Conservation (phyloP, 2,888 invertebrate species). For the Zootermopsis nevadensis region DNA sequence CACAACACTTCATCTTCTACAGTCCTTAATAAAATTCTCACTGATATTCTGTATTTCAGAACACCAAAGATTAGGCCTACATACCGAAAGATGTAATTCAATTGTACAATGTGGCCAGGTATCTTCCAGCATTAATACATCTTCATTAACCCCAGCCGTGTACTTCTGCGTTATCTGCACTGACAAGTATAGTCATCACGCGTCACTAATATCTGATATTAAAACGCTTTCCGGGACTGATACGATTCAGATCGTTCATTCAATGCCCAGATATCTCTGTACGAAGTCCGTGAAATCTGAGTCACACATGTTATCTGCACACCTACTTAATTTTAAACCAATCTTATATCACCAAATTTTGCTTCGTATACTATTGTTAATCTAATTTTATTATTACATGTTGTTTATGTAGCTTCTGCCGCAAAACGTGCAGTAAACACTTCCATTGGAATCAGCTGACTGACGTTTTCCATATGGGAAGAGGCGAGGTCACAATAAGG, state of each 20-base stretch:
- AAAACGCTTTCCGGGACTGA: too few species aligned
- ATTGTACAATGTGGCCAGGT: not conserved
- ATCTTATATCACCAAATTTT: not conserved
- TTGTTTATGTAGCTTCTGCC: not conserved
- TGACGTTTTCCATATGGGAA: not conserved
- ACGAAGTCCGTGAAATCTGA: not conserved
- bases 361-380: not conserved
- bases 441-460: not conserved
- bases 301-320: not conserved
- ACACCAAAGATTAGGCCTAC: not conserved
- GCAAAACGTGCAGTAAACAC: not conserved
- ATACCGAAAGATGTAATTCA: not conserved
- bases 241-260: not conserved
- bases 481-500: too few species aligned
- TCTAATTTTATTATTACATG: not conserved
- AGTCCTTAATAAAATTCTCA: too few species aligned
- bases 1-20: too few species aligned
- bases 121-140: not conserved
- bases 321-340: not conserved
- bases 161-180: not conserved
- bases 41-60: too few species aligned
- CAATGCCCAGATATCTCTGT: not conserved
- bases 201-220: too few species aligned
- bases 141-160: not conserved
- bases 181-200: not conserved